A percentile compares a stretch with the other conserved stretches of the same genome.
These are phyloP conservation scores for Fratercula arctica DNA, from an alignment of 2,797 vertebrate genomes.

Conservation along the genomic window DNA sequence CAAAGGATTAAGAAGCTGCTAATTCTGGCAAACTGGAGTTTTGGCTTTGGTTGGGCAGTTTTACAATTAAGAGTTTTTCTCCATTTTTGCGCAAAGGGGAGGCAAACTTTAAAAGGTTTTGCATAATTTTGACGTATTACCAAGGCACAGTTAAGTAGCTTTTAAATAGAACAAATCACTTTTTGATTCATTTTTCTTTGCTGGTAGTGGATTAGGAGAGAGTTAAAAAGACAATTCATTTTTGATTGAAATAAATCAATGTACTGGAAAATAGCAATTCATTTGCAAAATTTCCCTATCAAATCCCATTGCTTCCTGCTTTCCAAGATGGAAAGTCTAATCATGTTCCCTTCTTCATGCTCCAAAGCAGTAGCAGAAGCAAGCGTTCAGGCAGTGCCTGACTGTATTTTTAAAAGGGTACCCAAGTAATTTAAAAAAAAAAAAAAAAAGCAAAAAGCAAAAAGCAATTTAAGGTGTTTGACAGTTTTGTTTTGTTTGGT, in stretches of 20 bases:
- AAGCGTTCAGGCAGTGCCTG: neutral
- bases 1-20: constrained; percentile 15
- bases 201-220: constrained; percentile 11
- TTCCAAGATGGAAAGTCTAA: neutral
- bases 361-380: neutral
- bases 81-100: neutral
- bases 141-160: neutral
- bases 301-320: constrained; percentile 4
- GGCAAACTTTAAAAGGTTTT: constrained; percentile 32
- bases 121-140: neutral
- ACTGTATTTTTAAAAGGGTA: neutral
- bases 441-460: neutral
- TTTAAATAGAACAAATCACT: neutral
- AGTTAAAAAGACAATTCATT: constrained; percentile 24
- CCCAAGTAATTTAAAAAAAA: neutral
- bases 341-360: neutral
- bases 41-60: constrained; percentile 33
- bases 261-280: constrained; percentile 49
- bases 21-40: neutral
- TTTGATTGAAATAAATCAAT: constrained; percentile 44
- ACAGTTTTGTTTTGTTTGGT: neutral
- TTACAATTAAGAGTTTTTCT: constrained; percentile 30
- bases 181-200: neutral
- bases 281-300: neutral
- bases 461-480: neutral